phyloP scores from a whole-genome alignment of 2,113 vertebrate genomes.

The Cnemophilus loriae region DNA sequence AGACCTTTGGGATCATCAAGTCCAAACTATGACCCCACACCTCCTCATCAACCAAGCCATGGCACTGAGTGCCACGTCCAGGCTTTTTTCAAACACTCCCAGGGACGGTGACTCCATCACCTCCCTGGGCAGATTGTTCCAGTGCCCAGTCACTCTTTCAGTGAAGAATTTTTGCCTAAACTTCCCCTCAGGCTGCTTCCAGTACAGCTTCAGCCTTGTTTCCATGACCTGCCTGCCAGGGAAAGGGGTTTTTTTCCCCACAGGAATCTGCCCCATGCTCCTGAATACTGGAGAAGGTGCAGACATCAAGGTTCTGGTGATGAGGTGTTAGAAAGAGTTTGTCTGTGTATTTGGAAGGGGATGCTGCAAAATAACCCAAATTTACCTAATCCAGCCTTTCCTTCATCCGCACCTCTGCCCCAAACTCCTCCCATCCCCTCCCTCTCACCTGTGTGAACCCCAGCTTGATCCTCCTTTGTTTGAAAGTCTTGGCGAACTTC shows the following conservation, averaged over 20 bases:
- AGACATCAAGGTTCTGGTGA: fast-evolving
- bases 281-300: neutral
- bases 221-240: neutral
- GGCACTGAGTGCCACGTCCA: neutral
- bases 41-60: neutral
- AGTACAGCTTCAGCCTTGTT: neutral
- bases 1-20: neutral
- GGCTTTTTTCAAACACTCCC: neutral
- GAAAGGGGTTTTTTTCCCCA: neutral
- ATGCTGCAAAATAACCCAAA: neutral
- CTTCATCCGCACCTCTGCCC: neutral
- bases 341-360: neutral
- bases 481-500: conserved; percentile 97
- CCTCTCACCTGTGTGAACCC: conserved; percentile 93
- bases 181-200: neutral
- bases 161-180: neutral
- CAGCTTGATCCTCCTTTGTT: conserved; percentile 95
- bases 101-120: neutral
- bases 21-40: fast-evolving
- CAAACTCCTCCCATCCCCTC: neutral
- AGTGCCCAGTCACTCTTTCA: neutral
- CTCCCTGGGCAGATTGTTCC: neutral
- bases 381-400: neutral
- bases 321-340: neutral
- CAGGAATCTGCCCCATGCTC: neutral